Evolutionary conservation across 2,888 invertebrate genomes (phyloP), one percentile per base, ranked within the genome.

Genomic region (Cerastis rubricosa): DNA sequence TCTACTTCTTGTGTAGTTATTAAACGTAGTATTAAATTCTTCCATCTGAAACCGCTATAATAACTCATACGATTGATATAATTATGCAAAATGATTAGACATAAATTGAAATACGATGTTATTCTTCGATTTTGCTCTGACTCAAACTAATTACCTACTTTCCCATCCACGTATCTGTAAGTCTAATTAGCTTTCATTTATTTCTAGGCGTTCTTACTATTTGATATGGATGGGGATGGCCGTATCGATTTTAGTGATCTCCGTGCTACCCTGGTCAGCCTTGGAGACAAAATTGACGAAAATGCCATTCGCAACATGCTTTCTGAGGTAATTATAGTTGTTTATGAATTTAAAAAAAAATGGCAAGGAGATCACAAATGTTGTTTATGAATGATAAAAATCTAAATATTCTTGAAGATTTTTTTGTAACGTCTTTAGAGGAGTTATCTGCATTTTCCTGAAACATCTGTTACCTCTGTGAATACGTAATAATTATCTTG

Each of bases 181-280:
- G 1, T 43, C 19, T 54, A 47, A 67, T 49, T 83, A 63, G 1
- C 5, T 29, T 49, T 70, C 2, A 45, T 77, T 73, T 25, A 12
- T 57, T 87, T 82, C 0, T 90, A 97, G 97, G 97, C 97, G 2
- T 98, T 98, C 89, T 93, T 97, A 64, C 94, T 98, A 8, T 97
- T 98, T 83, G 98, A 98, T 87, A 93, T 97, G 90, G 97, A 98
- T 85, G 97, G 97, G 43, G 97, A 98, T 88, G 98, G 98, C 0
- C 96, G 97, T 87, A 97, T 98, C 81, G 97, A 97, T 87, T 97
- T 97, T 87, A 97, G 96, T 76, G 98, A 98, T 90, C 94, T 98
- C 75, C 96, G 97, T 19, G 97, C 97, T 47, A 98, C 97, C 0
- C 96, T 97, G 64, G 95, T 97, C 73, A 97, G 97, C 51, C 94